Percentiles rank a stretch among this genome's conserved stretches.
Conservation (phyloP, 2,888 invertebrate genomes). For the Trachelus iudaicus region DNA sequence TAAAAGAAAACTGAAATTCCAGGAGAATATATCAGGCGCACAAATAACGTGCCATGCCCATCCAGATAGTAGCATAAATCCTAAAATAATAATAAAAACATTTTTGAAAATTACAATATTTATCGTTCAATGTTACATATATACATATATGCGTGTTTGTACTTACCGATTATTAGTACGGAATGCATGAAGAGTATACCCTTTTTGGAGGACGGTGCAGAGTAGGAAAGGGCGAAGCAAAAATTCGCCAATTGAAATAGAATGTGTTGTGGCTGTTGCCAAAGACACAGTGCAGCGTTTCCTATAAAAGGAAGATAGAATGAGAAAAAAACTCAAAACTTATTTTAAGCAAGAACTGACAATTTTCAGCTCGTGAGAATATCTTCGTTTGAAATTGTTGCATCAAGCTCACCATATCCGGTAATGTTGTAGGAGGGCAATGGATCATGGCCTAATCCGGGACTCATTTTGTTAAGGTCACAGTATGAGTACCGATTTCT, state of each 20-base stretch:
- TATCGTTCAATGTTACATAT: not conserved
- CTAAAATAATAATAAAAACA: conserved; percentile 62
- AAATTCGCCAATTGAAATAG: conserved; percentile 81
- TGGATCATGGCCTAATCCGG: conserved; percentile 59
- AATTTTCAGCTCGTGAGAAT: not conserved
- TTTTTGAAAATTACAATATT: not conserved
- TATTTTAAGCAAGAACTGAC: not conserved
- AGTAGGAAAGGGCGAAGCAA: conserved; percentile 82
- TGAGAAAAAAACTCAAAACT: not conserved
- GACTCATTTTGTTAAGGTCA: conserved; percentile 46
- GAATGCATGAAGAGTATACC: conserved; percentile 87
- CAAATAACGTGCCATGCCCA: conserved; percentile 94
- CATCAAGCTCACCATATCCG: conserved; percentile 13
- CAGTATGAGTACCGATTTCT: not conserved
- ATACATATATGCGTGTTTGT: not conserved
- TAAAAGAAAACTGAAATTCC: conserved; percentile 86
- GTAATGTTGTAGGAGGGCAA: conserved; percentile 57
- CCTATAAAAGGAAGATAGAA: conserved; percentile 40
- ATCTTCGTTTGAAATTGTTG: not conserved
- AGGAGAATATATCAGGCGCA: conserved; percentile 87
- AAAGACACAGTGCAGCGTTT: conserved; percentile 63
- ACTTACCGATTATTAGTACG: conserved; percentile 80
- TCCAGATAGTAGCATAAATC: conserved; percentile 81
- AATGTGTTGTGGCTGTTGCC: conserved; percentile 81
- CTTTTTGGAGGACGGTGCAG: conserved; percentile 81